These are phyloP conservation scores for Polyommatus icarus DNA, from an alignment of 2,888 invertebrate species.

Conservation along the genomic window DNA sequence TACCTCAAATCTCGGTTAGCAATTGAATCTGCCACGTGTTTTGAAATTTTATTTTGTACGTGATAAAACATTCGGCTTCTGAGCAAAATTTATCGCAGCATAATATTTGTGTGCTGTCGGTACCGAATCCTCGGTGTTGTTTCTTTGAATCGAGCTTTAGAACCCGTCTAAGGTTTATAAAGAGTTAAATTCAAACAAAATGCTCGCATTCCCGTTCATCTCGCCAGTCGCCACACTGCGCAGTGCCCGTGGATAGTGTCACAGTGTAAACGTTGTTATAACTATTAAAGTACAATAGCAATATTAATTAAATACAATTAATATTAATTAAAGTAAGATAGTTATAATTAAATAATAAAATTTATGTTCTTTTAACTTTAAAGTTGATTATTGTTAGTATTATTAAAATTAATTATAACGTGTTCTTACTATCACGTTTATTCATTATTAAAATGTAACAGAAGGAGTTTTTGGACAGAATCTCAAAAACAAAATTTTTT, in stretches of 20 bases:
- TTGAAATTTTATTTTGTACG: too few relatives aligned
- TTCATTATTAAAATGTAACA: too few relatives aligned
- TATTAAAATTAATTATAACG: too few relatives aligned
- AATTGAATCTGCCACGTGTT: too few relatives aligned
- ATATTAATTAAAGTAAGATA: background rate
- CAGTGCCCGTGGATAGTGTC: slow-evolving; percentile 32
- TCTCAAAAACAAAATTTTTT: too few relatives aligned
- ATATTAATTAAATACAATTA: background rate
- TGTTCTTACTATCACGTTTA: too few relatives aligned
- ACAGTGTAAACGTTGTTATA: background rate
- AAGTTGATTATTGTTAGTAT: too few relatives aligned
- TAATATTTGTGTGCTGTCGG: slow-evolving; percentile 49
- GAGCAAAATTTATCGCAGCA: background rate
- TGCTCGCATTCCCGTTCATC: slow-evolving; percentile 59
- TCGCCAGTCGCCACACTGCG: slow-evolving; percentile 50
- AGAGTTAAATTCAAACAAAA: slow-evolving; percentile 56
- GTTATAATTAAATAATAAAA: background rate
- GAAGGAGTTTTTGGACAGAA: too few relatives aligned
- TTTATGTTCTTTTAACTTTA: too few relatives aligned
- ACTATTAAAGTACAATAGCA: background rate
- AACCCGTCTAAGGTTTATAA: slow-evolving; percentile 61
- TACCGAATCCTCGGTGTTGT: slow-evolving; percentile 62
- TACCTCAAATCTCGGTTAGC: too few relatives aligned
- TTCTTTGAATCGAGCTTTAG: slow-evolving; percentile 50
- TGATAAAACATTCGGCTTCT: background rate